Conservation (phyloP, 35 echinoderm and acorn worm species). For the Antedon bifida region DNA sequence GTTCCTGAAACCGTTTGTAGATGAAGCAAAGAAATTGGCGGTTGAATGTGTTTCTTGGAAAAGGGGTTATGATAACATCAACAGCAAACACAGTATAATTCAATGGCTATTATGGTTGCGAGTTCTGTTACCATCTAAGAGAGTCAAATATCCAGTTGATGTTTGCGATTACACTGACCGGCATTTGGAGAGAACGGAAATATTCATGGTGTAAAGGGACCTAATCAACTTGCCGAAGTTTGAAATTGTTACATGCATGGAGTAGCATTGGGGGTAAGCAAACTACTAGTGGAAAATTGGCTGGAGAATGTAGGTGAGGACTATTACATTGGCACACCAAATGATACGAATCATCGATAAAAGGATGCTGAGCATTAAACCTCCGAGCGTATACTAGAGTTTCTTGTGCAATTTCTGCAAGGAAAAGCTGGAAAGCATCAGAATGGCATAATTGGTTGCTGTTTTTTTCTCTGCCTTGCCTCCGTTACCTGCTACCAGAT, state of each 20-base stretch:
- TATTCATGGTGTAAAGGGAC: slow-evolving; percentile 47
- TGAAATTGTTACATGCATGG: slow-evolving; percentile 50
- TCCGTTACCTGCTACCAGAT: slow-evolving; percentile 14
- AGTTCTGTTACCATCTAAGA: slow-evolving; percentile 37
- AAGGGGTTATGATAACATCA: not conserved
- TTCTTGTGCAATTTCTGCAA: slow-evolving; percentile 3
- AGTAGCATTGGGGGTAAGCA: slow-evolving; percentile 23
- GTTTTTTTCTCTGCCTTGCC: slow-evolving; percentile 24
- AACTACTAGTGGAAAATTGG: slow-evolving; percentile 37
- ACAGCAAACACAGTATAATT: slow-evolving; percentile 22
- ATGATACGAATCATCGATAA: not conserved
- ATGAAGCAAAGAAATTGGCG: slow-evolving; percentile 27
- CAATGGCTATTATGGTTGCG: slow-evolving; percentile 47
- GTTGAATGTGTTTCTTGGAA: slow-evolving; percentile 25
- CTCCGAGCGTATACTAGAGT: slow-evolving; percentile 17
- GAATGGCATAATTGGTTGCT: slow-evolving; percentile 55
- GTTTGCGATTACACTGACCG: slow-evolving; percentile 43
- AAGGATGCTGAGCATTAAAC: not conserved
- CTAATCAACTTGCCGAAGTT: slow-evolving; percentile 35
- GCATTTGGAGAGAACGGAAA: slow-evolving; percentile 9
- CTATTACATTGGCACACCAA: slow-evolving; percentile 14
- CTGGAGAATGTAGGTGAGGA: slow-evolving; percentile 7
- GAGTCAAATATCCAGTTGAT: slow-evolving; percentile 59
- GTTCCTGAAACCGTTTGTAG: slow-evolving; percentile 34
- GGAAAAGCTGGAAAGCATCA: slow-evolving; percentile 50